Base-by-base conservation (phyloP, 2,797 vertebrate species). In the Lacerta agilis region DNA sequence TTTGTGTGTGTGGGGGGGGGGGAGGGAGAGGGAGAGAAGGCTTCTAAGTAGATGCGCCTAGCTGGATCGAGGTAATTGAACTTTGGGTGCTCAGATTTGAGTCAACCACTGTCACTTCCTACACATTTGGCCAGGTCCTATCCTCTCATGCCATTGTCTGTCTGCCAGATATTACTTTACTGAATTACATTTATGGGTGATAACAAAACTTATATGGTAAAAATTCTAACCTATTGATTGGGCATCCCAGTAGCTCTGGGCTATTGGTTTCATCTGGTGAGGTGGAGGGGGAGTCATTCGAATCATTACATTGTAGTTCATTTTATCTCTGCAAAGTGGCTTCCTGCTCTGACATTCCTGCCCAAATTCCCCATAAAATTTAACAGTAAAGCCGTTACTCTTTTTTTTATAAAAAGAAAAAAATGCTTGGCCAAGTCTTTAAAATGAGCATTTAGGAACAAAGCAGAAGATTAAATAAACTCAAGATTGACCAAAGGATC, bases 151-250 rank as follows among this genome's bases (percentile, higher is more conserved):
- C 81, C 10, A n/a, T 3, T 3, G 10, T 55, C 29, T 9, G 17
- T 88, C 88, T 92, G 61, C 71, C 83, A 73, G 82, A 72, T 87
- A 27, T 83, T 90, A 69, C 9, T 1, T 58, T 43, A 43, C 58
- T 85, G 29, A 64, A 45, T 85, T 90, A 5, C 80, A 84, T 92
- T 93, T 91, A 87, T 81, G 92, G 72, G 75, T 67, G 3, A 90
- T 84, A 90, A 80, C 66, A 76, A 91, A 64, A 92, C 91, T 79
- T 82, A 92, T 8, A 82, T 9, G 77, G 43, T 83, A 83, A 85
- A 92, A 85, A 85, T 79, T 88, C 58, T 92, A 85, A 91, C 69
- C 80, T 87, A 82, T 88, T 87, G 89, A 88, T 86, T 72, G 85
- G 75, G 67, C 82, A 87, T 73, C 33, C 66, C 76, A 18, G 36